These are phyloP conservation scores for Tipula helvola DNA, from an alignment of 2,888 invertebrate species.

Conservation along the genomic window DNA sequence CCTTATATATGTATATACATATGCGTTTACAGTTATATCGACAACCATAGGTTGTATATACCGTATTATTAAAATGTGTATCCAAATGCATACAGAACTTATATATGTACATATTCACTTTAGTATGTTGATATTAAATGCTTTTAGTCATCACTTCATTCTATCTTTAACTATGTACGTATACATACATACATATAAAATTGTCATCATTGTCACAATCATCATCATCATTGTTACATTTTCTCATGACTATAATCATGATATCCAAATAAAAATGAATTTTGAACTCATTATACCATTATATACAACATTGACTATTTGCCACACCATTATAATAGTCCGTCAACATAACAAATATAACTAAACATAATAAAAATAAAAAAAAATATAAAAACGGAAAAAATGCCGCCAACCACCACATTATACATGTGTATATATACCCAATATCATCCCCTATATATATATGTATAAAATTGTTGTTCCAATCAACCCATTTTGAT, in stretches of 20 bases:
- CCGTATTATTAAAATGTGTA: too few species aligned
- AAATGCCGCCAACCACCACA: background rate
- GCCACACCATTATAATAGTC: background rate
- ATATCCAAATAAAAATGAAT: background rate
- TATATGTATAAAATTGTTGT: background rate
- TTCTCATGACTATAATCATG: background rate
- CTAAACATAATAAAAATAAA: background rate
- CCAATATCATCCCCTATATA: background rate
- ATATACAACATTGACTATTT: background rate
- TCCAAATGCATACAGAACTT: too few species aligned
- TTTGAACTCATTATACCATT: constrained; percentile 4
- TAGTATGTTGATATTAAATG: too few species aligned
- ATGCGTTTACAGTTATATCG: too few species aligned
- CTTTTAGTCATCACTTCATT: background rate
- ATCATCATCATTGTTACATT: background rate
- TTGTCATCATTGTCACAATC: background rate
- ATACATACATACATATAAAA: background rate
- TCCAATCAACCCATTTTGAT: constrained; percentile 4
- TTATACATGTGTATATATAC: background rate
- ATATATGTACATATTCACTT: background rate
- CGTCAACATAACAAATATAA: background rate
- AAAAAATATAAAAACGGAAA: background rate
- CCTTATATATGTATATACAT: too few species aligned
- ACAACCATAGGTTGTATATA: too few species aligned
- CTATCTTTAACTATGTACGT: background rate